Base-by-base conservation (phyloP, 2,113 vertebrate species). In the Toxotes chatareus region DNA sequence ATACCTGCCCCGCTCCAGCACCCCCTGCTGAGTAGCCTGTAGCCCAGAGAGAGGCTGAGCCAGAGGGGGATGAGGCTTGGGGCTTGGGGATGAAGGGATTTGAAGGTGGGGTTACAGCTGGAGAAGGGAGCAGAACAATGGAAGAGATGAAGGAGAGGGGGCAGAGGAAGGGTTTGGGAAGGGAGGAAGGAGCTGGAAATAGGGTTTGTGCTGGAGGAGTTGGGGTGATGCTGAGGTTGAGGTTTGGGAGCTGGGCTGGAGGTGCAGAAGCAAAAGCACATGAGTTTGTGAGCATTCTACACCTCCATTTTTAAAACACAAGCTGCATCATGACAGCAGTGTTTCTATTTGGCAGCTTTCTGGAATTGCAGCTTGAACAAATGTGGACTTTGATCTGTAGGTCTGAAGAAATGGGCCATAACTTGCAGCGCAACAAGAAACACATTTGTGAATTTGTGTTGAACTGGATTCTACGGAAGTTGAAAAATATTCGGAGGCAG, bases 1-100 rank as follows among this genome's bases (percentile, higher is more conserved):
- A 88, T 87, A 88, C 85, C 80, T 72, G 75, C 71, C 77, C 87
- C 14, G 34, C 49, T 63, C 51, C 56, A 34, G 49, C 31, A 5
- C 79, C 34, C 65, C 72, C 61, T 32, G 83, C 83, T 84, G 83
- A 68, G 80, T 10, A 32, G 86, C 80, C 82, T 23, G 74, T 38
- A 79, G 82, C 71, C 86, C 78, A 59, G 72, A 79, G 73, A 68
- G 64, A 79, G 67, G 76, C 79, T 75, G 61, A 84, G 79, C 77
- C 64, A 1, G 38, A 27, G 14, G 55, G 65, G 66, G 47, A 34
- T 56, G 72, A 70, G 60, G 64, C 59, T 87, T 0, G 23, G 31
- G 78, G 78, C n/a, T n/a, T 60, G 46, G 49, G 23, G 70, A 77
- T 70, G 72, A 71, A 73, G 63, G 79, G 67, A 73, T 85, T 80